phyloP scores from a whole-genome alignment of 1,140 invertebrate genomes.

The Achroia grisella region DNA sequence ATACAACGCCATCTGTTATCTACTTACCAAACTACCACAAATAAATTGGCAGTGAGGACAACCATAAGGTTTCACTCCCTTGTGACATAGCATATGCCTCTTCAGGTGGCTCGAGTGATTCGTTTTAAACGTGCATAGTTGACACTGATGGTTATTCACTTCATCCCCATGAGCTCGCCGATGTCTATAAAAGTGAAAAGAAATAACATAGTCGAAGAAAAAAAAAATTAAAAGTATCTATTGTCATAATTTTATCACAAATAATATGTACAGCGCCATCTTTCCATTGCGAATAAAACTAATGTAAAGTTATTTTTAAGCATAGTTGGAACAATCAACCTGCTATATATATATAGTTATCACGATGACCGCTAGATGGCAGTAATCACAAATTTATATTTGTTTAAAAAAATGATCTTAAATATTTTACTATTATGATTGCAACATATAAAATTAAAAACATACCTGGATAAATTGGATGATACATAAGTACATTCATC shows the following conservation, averaged over 20 bases:
- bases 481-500: conserved; percentile 78
- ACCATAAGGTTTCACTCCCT: conserved; percentile 87
- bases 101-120: conserved; percentile 81
- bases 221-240: conserved; percentile 3
- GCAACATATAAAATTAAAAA: too few species aligned
- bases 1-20: neutral
- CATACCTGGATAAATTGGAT: conserved; percentile 77
- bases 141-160: conserved; percentile 76
- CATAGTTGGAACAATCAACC: too few species aligned
- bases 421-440: too few species aligned
- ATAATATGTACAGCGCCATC: too few species aligned
- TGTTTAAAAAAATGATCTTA: too few species aligned
- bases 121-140: conserved; percentile 78
- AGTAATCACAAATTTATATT: too few species aligned
- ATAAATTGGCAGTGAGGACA: conserved; percentile 89
- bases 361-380: too few species aligned
- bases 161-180: conserved; percentile 70
- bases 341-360: too few species aligned
- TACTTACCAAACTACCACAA: conserved; percentile 78
- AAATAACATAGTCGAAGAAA: too few species aligned
- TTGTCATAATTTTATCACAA: too few species aligned
- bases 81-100: conserved; percentile 84
- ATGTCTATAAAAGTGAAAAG: conserved; percentile 68
- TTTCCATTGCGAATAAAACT: too few species aligned
- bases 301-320: too few species aligned